phyloP scores from a whole-genome alignment of 92 coral and sea anemone species.

The Palythoa caribaeorum region DNA sequence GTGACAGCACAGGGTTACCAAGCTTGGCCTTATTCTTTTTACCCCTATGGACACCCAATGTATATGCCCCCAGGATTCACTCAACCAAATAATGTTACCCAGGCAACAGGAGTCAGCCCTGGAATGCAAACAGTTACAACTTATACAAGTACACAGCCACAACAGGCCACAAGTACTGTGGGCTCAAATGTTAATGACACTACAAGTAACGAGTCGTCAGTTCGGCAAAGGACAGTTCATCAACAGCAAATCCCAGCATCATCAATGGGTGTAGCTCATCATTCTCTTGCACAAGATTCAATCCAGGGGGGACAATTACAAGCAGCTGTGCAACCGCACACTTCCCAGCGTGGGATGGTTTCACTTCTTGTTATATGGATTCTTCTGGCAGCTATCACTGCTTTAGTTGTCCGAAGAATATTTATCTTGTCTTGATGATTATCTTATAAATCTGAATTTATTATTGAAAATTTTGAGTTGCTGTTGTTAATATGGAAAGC shows the following conservation, averaged over 20 bases:
- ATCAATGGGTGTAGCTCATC: background rate
- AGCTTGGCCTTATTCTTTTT: constrained; percentile 40
- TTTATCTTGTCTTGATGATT: constrained; percentile 52
- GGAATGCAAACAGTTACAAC: background rate
- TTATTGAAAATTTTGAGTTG: no score
- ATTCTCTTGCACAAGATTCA: background rate
- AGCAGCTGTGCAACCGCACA: constrained; percentile 50
- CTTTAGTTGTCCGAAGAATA: constrained; percentile 76
- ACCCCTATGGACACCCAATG: constrained; percentile 47
- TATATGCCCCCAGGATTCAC: constrained; percentile 30
- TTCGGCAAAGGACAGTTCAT: constrained; percentile 16
- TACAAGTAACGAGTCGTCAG: background rate
- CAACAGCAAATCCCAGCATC: background rate
- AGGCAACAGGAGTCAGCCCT: constrained; percentile 16
- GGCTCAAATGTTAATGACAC: background rate
- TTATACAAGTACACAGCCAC: constrained; percentile 10
- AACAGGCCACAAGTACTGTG: background rate
- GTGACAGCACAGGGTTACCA: constrained; percentile 23
- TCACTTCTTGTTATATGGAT: constrained; percentile 81
- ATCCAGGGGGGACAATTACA: constrained; percentile 21
- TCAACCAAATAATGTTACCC: constrained; percentile 2
- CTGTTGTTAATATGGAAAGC: no score
- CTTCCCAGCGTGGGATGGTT: constrained; percentile 78
- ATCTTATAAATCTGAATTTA: no score
- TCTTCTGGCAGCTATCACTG: constrained; percentile 73